Evolutionary conservation across 2,113 vertebrate genomes (phyloP).

Genomic region (Ailuropoda melanoleuca): DNA sequence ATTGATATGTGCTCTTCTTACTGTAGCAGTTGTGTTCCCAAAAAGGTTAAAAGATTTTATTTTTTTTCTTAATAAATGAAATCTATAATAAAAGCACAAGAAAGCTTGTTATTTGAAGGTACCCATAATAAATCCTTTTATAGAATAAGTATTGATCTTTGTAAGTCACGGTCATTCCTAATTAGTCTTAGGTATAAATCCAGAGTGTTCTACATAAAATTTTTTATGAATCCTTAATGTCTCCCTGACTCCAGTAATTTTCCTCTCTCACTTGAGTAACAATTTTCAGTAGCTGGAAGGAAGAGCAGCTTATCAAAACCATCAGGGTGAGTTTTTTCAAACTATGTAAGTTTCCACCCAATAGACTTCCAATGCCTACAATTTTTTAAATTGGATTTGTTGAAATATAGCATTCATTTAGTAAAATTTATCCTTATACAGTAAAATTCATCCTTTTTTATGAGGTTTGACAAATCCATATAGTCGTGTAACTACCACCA

Average conservation of each 20-base stretch:
- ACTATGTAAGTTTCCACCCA: not conserved
- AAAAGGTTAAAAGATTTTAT: not conserved
- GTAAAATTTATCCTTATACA: not conserved
- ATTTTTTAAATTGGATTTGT: not conserved
- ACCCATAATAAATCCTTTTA: not conserved
- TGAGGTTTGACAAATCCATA: not conserved
- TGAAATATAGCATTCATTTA: not conserved
- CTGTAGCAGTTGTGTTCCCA: not conserved
- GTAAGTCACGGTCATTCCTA: not conserved
- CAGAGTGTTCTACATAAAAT: not conserved
- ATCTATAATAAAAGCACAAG: not conserved
- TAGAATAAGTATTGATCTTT: not conserved
- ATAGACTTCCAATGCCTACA: not conserved
- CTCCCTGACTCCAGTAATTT: not conserved
- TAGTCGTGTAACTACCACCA: not conserved
- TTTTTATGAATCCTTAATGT: not conserved
- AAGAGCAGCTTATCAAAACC: not conserved
- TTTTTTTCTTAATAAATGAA: constrained; percentile 38
- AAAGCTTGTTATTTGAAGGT: constrained; percentile 15
- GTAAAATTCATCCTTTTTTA: not conserved
- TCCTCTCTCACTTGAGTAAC: constrained; percentile 21
- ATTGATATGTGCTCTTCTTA: not conserved
- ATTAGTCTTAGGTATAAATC: constrained; percentile 30
- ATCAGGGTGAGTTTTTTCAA: not conserved
- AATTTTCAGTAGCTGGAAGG: not conserved